Evolutionary conservation across 2,888 invertebrate genomes (phyloP).

Genomic region (Ellobium chinense): DNA sequence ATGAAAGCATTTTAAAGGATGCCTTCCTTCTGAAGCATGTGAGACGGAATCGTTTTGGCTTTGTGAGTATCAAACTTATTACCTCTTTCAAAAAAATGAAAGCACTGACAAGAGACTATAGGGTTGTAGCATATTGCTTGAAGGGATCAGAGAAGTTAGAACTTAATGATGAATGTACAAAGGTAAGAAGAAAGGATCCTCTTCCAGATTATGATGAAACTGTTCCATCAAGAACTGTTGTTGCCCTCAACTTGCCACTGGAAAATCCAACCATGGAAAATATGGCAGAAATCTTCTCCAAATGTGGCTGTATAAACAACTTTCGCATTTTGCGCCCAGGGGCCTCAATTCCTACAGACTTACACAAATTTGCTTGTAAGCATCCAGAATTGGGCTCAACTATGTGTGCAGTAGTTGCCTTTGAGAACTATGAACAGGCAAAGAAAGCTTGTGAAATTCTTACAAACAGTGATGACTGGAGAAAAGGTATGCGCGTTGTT

Average conservation of each 20-base stretch:
- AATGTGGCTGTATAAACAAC: conserved; percentile 93
- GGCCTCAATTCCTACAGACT: conserved; percentile 93
- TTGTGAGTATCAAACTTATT: conserved; percentile 94
- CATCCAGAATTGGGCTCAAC: conserved; percentile 92
- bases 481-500: conserved; percentile 77
- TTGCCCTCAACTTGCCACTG: conserved; percentile 91
- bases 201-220: conserved; percentile 95
- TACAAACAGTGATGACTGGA: conserved; percentile 75
- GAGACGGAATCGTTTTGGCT: conserved; percentile 95
- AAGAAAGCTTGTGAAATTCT: conserved; percentile 86
- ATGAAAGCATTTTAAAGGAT: conserved; percentile 96
- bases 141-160: conserved; percentile 88
- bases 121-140: conserved; percentile 92
- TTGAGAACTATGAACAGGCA: conserved; percentile 91
- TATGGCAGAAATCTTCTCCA: conserved; percentile 93
- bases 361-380: conserved; percentile 93
- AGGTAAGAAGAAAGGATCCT: conserved; percentile 90
- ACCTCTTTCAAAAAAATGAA: conserved; percentile 97
- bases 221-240: conserved; percentile 93
- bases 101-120: conserved; percentile 95
- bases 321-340: conserved; percentile 93
- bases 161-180: conserved; percentile 94
- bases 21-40: conserved; percentile 97
- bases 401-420: conserved; percentile 93
- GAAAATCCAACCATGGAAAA: conserved; percentile 92